Evolutionary conservation across 1,140 invertebrate genomes (phyloP).

Genomic region (Rhysida immarginata): DNA sequence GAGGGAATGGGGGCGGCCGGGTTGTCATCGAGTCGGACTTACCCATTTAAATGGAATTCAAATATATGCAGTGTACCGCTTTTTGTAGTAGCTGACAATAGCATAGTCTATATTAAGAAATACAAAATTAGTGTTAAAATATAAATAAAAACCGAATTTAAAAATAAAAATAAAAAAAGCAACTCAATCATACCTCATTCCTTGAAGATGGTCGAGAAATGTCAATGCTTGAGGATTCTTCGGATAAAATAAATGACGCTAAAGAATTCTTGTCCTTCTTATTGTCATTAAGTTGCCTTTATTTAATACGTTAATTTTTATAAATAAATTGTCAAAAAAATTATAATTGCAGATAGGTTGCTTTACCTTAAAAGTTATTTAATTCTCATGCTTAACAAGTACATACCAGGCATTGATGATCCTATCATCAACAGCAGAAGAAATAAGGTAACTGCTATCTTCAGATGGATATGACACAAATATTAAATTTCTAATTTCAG

Average conservation of each 20-base stretch:
- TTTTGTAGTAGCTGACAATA: constrained; percentile 46
- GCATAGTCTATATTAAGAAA: constrained; percentile 31
- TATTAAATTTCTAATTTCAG: constrained; percentile 40
- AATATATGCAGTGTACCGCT: constrained; percentile 61
- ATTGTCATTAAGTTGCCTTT: no score
- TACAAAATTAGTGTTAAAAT: constrained; percentile 5
- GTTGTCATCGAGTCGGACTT: no score
- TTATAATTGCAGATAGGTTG: no score
- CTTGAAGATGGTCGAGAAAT: constrained; percentile 25
- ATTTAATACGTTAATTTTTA: no score
- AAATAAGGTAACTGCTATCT: constrained; percentile 39
- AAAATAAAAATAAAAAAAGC: constrained; percentile 5
- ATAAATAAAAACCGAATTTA: not conserved
- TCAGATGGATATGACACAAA: constrained; percentile 27
- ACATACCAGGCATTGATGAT: constrained; percentile 43
- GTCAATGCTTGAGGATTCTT: constrained; percentile 41
- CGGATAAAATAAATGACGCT: constrained; percentile 43
- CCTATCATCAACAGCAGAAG: constrained; percentile 40
- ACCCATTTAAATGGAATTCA: constrained; percentile 55
- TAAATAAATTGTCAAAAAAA: no score
- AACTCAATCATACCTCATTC: constrained; percentile 18
- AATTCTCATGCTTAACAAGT: constrained; percentile 20
- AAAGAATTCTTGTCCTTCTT: constrained; percentile 26
- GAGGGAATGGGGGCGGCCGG: no score
- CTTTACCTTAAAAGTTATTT: no score